Percentiles rank a stretch among this genome's conserved stretches.
Conservation (phyloP, 2,113 vertebrate genomes). For the Aphyosemion australe region DNA sequence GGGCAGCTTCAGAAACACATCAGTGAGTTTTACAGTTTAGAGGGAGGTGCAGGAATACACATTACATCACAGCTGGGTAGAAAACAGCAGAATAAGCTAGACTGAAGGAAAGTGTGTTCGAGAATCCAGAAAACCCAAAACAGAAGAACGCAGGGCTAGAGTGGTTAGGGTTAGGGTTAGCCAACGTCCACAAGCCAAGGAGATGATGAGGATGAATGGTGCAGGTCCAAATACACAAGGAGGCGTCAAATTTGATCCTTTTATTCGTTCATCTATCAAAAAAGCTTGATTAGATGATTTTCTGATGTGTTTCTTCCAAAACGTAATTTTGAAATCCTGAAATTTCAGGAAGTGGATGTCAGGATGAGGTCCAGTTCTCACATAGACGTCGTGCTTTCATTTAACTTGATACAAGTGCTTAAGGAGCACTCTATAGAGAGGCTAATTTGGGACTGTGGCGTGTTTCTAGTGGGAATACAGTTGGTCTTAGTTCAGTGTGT, state of each 20-base stretch:
- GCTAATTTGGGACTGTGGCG: conserved; percentile 41
- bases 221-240: not conserved
- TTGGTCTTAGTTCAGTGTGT: no score
- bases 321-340: conserved; percentile 53
- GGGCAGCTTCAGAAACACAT: not conserved
- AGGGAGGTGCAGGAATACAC: not conserved
- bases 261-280: no score
- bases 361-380: conserved; percentile 39
- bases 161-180: conserved; percentile 22
- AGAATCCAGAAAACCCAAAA: not conserved
- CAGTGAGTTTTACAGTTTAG: not conserved
- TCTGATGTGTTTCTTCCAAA: no score
- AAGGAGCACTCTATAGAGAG: conserved; percentile 41
- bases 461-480: conserved; percentile 25
- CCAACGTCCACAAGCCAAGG: conserved; percentile 3
- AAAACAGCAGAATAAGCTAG: no score
- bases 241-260: no score
- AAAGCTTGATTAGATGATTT: no score
- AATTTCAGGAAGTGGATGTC: conserved; percentile 8
- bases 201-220: conserved; percentile 37
- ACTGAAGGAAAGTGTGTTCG: no score
- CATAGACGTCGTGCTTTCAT: conserved; percentile 47
- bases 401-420: conserved; percentile 47
- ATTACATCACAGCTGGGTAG: not conserved
- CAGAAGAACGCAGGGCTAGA: not conserved